Base-by-base conservation (phyloP, 1,140 invertebrate species). In the Philaenus spumarius region DNA sequence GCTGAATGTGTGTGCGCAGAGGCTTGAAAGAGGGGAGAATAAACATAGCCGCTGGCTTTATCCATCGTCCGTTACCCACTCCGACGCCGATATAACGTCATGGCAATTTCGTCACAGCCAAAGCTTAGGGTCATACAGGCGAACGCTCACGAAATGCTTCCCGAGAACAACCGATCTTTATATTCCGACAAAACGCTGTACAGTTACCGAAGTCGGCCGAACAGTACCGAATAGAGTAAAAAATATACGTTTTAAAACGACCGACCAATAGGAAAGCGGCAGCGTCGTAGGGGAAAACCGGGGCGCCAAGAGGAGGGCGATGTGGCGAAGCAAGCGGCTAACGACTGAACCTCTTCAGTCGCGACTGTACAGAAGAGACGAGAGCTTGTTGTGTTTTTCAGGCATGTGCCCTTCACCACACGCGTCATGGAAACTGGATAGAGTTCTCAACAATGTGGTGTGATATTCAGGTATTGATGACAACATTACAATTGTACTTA, bases 401-500 rank as follows among this genome's bases (percentile, higher is more conserved):
- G 56, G 30, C 17, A 58, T 58, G 56, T 40, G 45, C 37, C 34
- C 37, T 37, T 22, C 24, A 14, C 17, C 20, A 58, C 12, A 35
- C 47, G 46, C 46, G 56, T 40, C 47, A 58, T 58, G 56, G 35
- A 19, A 45, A 47, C 46, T 58, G 56, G 37, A 39, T 50, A 46
- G 35, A 40, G 19, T 26, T 59, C 24, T 19, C 23, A 23, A 42
- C 40, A 51, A 51, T 57, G 51, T 54, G 52, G 51, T 26, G 53
- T 63, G 62, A 66, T 59, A 62, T 60, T 68, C 63, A 69, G 52
- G 62, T 66, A 62, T n/a, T n/a, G n/a, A n/a, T 66, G 62, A 47
- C 34, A 67, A 71, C 66, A 68, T 69, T 71, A 67, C 66, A 73
- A 72, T 69, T 71, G 69, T 67, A 65, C 62, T 67, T 52, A n/a